Evolutionary conservation across 2,888 invertebrate species (phyloP), one percentile per base, ranked within the genome.

Genomic region (Nymphalis urticae): DNA sequence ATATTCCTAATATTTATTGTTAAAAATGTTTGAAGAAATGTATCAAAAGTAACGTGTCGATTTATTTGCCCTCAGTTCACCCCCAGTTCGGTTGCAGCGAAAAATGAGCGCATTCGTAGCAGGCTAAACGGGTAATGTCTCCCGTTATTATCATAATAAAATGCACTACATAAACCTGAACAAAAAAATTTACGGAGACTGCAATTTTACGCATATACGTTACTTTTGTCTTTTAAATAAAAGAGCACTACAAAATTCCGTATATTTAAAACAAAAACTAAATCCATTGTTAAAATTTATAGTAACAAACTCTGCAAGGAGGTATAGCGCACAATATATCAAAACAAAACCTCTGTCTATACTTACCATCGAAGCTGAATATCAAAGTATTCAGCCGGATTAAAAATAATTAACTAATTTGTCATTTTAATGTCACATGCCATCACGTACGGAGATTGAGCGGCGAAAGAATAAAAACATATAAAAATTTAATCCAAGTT

Each of bases 361-460:
- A 71, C 66, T 63, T 66, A 65, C 42, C 58, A 32, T 19, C 60
- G 48, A 42, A 48, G 60, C 65, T 50, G 59, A 73, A 79, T 82
- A 87, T 89, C 88, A 88, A 87, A 86, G 84, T 85, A 84, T 87
- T 89, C 87, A 86, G 77, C 72, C 85, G 88, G 90, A 90, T 90
- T 85, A 89, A 90, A 90, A 92, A 90, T 91, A 92, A 92, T 92
- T 92, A 92, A 87, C 86, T 86, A 86, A 92, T 92, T 91, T 90
- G 87, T 92, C 92, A 92, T 92, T 92, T 92, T 90, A 90, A 92
- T 90, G 92, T 91, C 90, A 90, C 91, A 92, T 91, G 90, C 91
- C 92, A 87, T 89, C 92, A 92, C 92, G 92, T 90, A 83, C 82
- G 79, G 63, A 76, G 76, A 77, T 76, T 76, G 73, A 79, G 80